Evolutionary conservation across 64 coral and sea anemone genomes (phyloP).

Genomic region (Platygyra sinensis): DNA sequence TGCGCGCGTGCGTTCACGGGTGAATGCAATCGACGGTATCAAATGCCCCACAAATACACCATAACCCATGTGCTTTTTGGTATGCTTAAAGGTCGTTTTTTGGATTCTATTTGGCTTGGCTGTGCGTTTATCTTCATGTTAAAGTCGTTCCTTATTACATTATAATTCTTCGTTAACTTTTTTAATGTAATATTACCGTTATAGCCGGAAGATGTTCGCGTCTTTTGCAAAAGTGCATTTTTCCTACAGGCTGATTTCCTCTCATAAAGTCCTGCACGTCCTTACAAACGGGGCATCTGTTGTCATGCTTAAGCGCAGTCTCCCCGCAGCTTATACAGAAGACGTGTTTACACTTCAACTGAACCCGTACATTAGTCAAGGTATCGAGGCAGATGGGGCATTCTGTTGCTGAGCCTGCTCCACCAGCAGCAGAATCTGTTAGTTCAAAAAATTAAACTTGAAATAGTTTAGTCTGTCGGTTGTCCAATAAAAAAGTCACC

Average conservation of each 20-base stretch:
- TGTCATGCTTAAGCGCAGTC: slow-evolving; percentile 20
- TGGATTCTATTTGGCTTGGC: no score
- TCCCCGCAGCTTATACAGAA: slow-evolving; percentile 70
- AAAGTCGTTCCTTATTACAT: no score
- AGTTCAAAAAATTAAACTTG: neutral
- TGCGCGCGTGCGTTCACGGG: no score
- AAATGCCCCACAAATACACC: no score
- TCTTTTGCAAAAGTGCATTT: slow-evolving; percentile 38
- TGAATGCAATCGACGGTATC: no score
- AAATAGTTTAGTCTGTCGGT: no score
- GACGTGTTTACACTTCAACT: slow-evolving; percentile 62
- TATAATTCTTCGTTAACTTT: no score
- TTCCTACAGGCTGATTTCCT: slow-evolving; percentile 62
- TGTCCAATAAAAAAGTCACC: no score
- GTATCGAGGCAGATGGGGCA: slow-evolving; percentile 48
- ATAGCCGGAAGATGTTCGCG: slow-evolving; percentile 55
- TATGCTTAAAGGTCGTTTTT: no score
- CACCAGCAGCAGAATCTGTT: neutral
- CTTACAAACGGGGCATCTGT: neutral
- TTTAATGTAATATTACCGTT: neutral
- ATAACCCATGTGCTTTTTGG: no score
- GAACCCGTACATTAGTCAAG: slow-evolving; percentile 2
- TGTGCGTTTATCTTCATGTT: no score
- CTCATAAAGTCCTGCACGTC: neutral
- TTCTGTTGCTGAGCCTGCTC: neutral